Percentiles rank a stretch among this genome's conserved stretches.
Evolutionary conservation across 2,888 invertebrate genomes (phyloP).

Genomic region (Sylvicola fuscatus): DNA sequence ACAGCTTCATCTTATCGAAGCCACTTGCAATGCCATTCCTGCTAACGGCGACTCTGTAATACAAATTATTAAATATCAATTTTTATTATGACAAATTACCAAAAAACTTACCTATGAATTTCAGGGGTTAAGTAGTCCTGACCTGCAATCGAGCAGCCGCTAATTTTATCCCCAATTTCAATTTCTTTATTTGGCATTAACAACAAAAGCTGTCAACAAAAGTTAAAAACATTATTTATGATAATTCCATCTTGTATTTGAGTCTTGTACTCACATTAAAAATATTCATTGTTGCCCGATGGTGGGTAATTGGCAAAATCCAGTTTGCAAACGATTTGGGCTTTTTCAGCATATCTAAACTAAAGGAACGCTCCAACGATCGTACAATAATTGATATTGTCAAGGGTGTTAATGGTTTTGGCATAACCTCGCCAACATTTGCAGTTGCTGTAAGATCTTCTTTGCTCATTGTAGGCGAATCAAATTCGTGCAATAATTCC

Average conservation of each 20-base stretch:
- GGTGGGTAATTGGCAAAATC: constrained; percentile 12
- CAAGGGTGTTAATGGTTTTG: constrained; percentile 36
- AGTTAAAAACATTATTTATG: neutral
- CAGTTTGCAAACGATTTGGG: constrained; percentile 4
- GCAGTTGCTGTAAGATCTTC: constrained; percentile 46
- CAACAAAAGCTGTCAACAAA: neutral
- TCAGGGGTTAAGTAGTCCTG: constrained; percentile 34
- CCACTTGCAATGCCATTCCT: constrained; percentile 22
- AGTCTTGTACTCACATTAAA: constrained; percentile 4
- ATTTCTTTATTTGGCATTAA: constrained; percentile 22
- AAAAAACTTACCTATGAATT: constrained; percentile 16
- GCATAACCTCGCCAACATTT: constrained; percentile 54
- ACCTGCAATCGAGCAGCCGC: constrained; percentile 40
- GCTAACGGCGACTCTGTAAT: constrained; percentile 21
- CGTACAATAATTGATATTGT: constrained; percentile 21
- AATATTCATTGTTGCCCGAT: constrained; percentile 19
- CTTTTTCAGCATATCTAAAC: no score
- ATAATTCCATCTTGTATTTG: neutral
- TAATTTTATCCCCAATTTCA: constrained; percentile 27
- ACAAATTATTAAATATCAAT: neutral
- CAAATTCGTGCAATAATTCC: constrained; percentile 60
- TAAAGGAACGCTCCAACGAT: neutral
- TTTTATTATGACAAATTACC: no score
- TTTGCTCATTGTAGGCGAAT: constrained; percentile 40
- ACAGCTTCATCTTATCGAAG: constrained; percentile 11